Base-by-base conservation (phyloP, 2,113 vertebrate species). In the Dryoscopus gambensis region DNA sequence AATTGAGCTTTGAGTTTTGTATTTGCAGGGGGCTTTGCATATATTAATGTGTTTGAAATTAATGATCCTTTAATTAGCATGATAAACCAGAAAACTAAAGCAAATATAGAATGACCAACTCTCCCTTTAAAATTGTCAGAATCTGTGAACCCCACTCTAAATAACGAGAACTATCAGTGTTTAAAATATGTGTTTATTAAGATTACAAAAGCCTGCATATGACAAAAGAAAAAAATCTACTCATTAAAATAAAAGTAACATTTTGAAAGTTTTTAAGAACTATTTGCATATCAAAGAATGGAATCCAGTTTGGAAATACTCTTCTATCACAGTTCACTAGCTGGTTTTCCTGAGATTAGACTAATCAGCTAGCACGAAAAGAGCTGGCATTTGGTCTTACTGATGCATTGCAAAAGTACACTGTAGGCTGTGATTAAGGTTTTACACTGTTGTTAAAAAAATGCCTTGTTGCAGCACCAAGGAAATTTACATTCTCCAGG, bases 331-430 rank as follows among this genome's bases (percentile, higher is more conserved):
- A 22, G 44, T 62, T 93, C 60, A 71, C 70, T 95, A 71, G 20
- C 76, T 96, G 76, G 22, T 95, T 93, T 97, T 87, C 33, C 46
- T 77, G 81, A 80, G 91, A 95, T 95, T 94, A 96, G 44, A 40
- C 75, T 95, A 69, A 89, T 94, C 71, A 55, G 14, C 68, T 85
- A 78, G 59, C 93, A 94, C 0, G 14, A 33, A 77, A 69, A 68
- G 30, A 94, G 64, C 39, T 80, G 91, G 71, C 63, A 87, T 95
- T 93, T 89, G 91, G 42, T 90, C 13, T 91, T 74, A 90, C 55
- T 84, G 76, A 74, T 78, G 90, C 81, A 79, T 89, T 97, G 56
- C 59, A 63, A 44, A 87, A 84, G 35, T 49, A 62, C 35, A 23
- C 71, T 87, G 28, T 86, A 84, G 87, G 42, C 80, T 92, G 75